Base-by-base conservation (phyloP, 1,140 invertebrate species). In the Euura lappo region DNA sequence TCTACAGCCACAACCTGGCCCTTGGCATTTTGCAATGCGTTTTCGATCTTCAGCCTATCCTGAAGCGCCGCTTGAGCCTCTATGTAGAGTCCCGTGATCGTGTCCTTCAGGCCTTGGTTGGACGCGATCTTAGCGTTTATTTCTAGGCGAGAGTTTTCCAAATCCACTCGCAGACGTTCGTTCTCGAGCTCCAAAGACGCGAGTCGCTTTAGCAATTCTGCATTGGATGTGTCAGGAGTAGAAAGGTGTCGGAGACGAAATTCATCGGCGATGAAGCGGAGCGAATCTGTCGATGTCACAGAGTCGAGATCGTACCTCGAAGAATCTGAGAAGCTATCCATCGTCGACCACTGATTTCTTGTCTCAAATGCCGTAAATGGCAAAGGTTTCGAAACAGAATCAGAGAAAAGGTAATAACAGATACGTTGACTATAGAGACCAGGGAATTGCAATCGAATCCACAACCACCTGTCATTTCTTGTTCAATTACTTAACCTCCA, bases 71-170 rank as follows among this genome's bases (percentile, higher is more conserved):
- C 68, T 6, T 81, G 81, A 45, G 80, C 78, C 28, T 85, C 80
- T 2, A 82, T 75, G 45, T 80, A 81, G 6, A 84, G 45, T 44
- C 83, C 81, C 4, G 78, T 74, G 73, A 85, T 80, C 60, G 83
- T 84, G 47, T 77, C 77, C 66, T 85, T 85, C 2, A 84, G 75
- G 13, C 78, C 79, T 45, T 81, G 76, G 73, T 85, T 85, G 8
- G 80, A 79, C 45, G 81, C 79, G n/a, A 80, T 82, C 6, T 43
- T 71, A 2, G 78, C 80, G 66, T 79, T 79, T 6, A 83, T 60
- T 68, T 84, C 83, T 10, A 82, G 75, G 44, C 74, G 78, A 10
- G 67, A 67, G 69, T 79, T 83, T 68, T 83, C 83, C 44, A 81
- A 66, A 45, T 82, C 79, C 1, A 82, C 71, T 44, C 78, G 68